Evolutionary conservation across 2,797 vertebrate genomes (phyloP), one percentile per base, ranked within the genome.

Genomic region (Podargus strigoides): DNA sequence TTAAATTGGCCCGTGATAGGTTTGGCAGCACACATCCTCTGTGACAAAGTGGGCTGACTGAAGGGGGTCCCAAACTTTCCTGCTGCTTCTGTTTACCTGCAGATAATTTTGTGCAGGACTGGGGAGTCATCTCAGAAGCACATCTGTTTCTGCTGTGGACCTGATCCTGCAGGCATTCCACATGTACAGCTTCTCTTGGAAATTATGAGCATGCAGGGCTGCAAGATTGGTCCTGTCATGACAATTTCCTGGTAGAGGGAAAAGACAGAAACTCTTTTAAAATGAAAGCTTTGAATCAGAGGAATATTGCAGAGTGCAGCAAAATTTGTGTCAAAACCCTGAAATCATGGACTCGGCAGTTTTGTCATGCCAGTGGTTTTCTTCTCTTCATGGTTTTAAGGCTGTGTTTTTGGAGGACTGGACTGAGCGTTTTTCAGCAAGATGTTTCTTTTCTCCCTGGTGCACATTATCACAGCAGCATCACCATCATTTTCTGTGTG

Each of bases 271-370:
- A 94, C 77, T 95, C 66, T 87, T 92, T 96, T 97, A 44, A 95
- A 96, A 95, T 94, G 39, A 90, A 94, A 85, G 62, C 92, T 95
- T 96, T 94, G 82, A 94, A 94, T 95, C 42, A 53, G 74, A 94
- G 68, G 80, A 91, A 74, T 96, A 97, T 81, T 96, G 93, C 89
- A 87, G 92, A 94, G 86, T 55, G 73, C 82, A 88, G 90, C 90
- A 94, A 95, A 95, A 92, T 81, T 75, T 34, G 80, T 90, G 93
- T 96, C 75, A 93, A 88, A 96, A 37, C 68, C 73, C 90, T 87
- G 68, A 93, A 97, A 89, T 96, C 86, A 88, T 66, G 75, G 66
- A 81, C 74, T 95, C 12, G 62, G 84, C 90, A 88, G 72, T 94
- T 92, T 95, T 84, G 56, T 93, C 39, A 16, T 82, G 69, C 74